Base-by-base conservation (phyloP, 2,888 invertebrate genomes). In the Polymixis flavicincta region DNA sequence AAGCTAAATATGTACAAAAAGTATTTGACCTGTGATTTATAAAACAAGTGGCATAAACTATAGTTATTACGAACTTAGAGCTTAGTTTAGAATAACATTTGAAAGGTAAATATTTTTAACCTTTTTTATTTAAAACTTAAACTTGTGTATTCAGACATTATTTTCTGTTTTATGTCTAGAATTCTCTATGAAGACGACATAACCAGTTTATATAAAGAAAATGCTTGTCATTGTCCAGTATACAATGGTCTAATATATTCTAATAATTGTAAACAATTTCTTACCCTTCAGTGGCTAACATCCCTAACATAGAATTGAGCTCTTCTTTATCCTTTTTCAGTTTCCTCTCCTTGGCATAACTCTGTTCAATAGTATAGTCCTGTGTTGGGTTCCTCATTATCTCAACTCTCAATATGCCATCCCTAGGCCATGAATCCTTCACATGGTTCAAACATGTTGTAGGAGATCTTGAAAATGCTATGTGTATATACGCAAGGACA, bases 331-430 rank as follows among this genome's bases (percentile, higher is more conserved):
- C 97, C 90, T 97, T 97, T 87, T 97, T 97, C 74, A 98, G 90
- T 91, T 97, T 97, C 80, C 97, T 97, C 91, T 98, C 98, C 92
- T 98, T 98, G 32, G 98, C 98, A 94, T 98, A 98, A 87, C 98
- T 98, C 87, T 98, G 97, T 91, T 98, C 97, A 90, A 98, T 97
- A 84, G 97, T 97, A 91, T 98, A 98, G 92, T 98, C 98, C 73
- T 97, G 97, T 6, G 97, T 97, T 22, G 97, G 97, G 92, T 98
- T 98, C 84, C 97, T 96, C 72, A 98, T 94, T 88, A 99, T 98
- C 95, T 99, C 99, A 22, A 99, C 99, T 82, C 99, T 96, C 28
- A 99, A 96, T 85, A 99, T 99, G 8, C 99, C 99, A 94, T 99
- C 98, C 80, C 99, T 97, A 0, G 99, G 99, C 99, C 99, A 99